A percentile compares a stretch with the other conserved stretches of the same genome.
These are phyloP conservation scores for Enteromius radiatus DNA, from an alignment of 2,797 vertebrate genomes.

Conservation along the genomic window DNA sequence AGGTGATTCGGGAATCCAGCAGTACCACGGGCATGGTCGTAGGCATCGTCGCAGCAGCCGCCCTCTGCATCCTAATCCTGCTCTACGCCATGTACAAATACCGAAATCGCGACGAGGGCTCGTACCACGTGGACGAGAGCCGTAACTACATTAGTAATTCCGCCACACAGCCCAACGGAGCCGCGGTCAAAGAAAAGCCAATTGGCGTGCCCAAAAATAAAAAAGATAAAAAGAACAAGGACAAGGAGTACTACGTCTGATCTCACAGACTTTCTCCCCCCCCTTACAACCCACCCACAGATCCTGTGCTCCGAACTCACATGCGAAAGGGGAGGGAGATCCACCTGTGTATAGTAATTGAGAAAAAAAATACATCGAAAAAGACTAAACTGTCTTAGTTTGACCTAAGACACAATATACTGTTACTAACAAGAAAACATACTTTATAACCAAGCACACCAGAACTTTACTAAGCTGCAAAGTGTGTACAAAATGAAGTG, in stretches of 20 bases:
- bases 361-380: slow-evolving; percentile 62
- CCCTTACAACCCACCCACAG: slow-evolving; percentile 40
- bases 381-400: slow-evolving; percentile 83
- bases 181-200: slow-evolving; percentile 96
- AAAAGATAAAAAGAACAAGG: slow-evolving; percentile 99
- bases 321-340: slow-evolving; percentile 51
- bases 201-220: slow-evolving; percentile 94
- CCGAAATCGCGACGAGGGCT: slow-evolving; percentile 97
- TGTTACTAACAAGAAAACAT: slow-evolving; percentile 82
- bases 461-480: slow-evolving; percentile 57
- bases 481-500: slow-evolving; percentile 55
- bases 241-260: slow-evolving; percentile 99
- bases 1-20: slow-evolving; percentile 95
- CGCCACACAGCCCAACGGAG: slow-evolving; percentile 96
- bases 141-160: slow-evolving; percentile 99
- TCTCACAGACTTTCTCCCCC: slow-evolving; percentile 48
- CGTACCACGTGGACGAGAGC: slow-evolving; percentile 98
- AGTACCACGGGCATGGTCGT: slow-evolving; percentile 99
- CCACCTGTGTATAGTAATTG: slow-evolving; percentile 65
- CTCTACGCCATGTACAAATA: slow-evolving; percentile 99
- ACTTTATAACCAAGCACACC: slow-evolving; percentile 91
- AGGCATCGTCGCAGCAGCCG: slow-evolving; percentile 95
- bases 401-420: slow-evolving; percentile 86
- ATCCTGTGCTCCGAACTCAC: slow-evolving; percentile 53
- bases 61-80: slow-evolving; percentile 98